A percentile compares a stretch with the other conserved stretches of the same genome.
phyloP scores from a whole-genome alignment of 2,888 invertebrate species.

The Epirrhoe tristata region DNA sequence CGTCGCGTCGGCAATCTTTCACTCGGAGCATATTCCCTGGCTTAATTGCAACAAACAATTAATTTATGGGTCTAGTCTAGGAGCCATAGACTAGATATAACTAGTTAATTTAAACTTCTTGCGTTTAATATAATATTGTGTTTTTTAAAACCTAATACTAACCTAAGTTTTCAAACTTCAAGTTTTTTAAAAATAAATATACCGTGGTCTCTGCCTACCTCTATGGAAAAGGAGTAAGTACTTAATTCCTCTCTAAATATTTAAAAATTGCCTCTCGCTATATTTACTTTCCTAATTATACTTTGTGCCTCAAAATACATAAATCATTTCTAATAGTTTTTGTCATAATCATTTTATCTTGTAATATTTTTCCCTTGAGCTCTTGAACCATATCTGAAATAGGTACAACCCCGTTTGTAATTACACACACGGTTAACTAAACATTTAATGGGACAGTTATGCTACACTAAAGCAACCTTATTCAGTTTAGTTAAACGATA shows the following conservation, averaged over 20 bases:
- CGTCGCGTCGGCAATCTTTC: conserved; percentile 49
- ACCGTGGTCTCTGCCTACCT: no score
- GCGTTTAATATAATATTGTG: background rate
- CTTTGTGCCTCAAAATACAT: no score
- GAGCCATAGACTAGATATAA: conserved; percentile 35
- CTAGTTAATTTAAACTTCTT: background rate
- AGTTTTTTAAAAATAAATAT: no score
- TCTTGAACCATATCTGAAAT: conserved; percentile 16
- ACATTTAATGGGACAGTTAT: conserved; percentile 17
- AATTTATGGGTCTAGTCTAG: conserved; percentile 65
- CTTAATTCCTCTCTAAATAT: no score
- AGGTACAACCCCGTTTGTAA: conserved; percentile 11
- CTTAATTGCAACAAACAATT: conserved; percentile 61
- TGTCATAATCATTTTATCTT: background rate
- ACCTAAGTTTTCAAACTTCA: no score
- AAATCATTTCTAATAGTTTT: no score
- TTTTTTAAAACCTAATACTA: no score
- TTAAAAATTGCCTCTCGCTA: no score
- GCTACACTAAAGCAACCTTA: background rate
- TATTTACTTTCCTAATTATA: no score
- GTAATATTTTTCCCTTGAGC: background rate
- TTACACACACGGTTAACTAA: conserved; percentile 19
- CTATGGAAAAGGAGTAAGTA: no score
- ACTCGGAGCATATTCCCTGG: conserved; percentile 56
- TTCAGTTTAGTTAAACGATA: conserved; percentile 7